Evolutionary conservation across 92 coral and sea anemone species (phyloP).

Genomic region (Isaurus tuberculatus): DNA sequence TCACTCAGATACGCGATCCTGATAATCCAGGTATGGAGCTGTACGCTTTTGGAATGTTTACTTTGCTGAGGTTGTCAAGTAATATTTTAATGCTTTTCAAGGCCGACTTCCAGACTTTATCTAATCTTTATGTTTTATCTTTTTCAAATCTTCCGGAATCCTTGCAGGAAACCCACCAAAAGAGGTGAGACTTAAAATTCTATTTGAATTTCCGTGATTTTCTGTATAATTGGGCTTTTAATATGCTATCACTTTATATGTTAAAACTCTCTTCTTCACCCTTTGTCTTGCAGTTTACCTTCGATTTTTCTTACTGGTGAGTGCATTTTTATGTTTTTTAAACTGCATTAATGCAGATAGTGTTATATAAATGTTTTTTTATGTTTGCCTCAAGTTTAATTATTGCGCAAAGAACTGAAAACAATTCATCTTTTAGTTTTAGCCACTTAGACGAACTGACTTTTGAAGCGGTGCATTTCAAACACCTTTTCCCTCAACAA

Average conservation of each 20-base stretch:
- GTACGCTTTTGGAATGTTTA: slow-evolving; percentile 88
- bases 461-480: neutral
- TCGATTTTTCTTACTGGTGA: slow-evolving; percentile 98
- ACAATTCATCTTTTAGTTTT: neutral
- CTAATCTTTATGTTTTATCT: slow-evolving; percentile 12
- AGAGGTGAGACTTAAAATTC: slow-evolving; percentile 70
- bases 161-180: slow-evolving; percentile 87
- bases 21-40: slow-evolving; percentile 79
- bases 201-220: slow-evolving; percentile 2
- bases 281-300: slow-evolving; percentile 74
- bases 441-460: neutral
- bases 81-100: neutral
- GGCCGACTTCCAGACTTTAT: slow-evolving; percentile 8
- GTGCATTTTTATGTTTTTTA: slow-evolving; percentile 42
- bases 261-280: slow-evolving; percentile 38
- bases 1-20: slow-evolving; percentile 91
- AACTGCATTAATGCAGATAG: neutral
- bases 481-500: neutral
- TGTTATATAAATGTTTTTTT: neutral
- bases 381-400: neutral
- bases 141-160: slow-evolving; percentile 6
- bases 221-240: neutral
- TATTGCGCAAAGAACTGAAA: neutral
- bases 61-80: slow-evolving; percentile 31
- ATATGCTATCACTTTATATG: neutral